Conservation (phyloP, 2,113 vertebrate genomes). For the Micronycteris hirsuta region DNA sequence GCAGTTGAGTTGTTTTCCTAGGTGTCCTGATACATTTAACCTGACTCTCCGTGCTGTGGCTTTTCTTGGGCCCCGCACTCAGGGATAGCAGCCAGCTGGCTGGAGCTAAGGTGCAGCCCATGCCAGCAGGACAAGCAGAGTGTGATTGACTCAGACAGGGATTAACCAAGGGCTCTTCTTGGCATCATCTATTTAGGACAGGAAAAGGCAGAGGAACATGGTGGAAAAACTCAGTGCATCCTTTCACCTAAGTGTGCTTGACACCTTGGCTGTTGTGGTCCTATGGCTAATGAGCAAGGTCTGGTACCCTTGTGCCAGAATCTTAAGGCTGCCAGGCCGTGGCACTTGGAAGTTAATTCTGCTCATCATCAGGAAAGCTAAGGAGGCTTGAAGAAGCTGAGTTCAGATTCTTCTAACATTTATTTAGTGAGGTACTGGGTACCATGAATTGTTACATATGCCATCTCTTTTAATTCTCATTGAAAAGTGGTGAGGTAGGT, state of each 20-base stretch:
- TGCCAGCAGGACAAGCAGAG: conserved; percentile 45
- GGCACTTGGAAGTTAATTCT: background rate
- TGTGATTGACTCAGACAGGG: conserved; percentile 10
- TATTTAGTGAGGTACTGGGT: background rate
- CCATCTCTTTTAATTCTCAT: background rate
- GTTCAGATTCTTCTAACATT: background rate
- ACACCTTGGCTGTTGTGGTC: background rate
- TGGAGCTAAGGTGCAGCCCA: background rate
- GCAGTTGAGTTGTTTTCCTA: conserved; percentile 60
- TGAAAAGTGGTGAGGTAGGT: background rate
- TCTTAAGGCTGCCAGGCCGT: background rate
- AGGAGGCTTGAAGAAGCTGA: background rate
- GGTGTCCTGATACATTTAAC: background rate
- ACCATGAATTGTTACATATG: background rate
- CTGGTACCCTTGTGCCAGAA: background rate
- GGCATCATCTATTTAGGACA: background rate
- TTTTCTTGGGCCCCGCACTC: background rate
- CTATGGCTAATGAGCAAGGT: background rate
- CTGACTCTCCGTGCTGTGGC: background rate
- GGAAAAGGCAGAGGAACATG: background rate
- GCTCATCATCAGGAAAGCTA: background rate
- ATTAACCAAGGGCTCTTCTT: conserved; percentile 16
- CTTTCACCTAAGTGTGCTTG: background rate
- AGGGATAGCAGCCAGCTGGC: conserved; percentile 52
- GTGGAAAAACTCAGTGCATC: background rate